Evolutionary conservation across 53 echinoderm and acorn worm species (phyloP).

Genomic region (Mesocentrotus franciscanus): DNA sequence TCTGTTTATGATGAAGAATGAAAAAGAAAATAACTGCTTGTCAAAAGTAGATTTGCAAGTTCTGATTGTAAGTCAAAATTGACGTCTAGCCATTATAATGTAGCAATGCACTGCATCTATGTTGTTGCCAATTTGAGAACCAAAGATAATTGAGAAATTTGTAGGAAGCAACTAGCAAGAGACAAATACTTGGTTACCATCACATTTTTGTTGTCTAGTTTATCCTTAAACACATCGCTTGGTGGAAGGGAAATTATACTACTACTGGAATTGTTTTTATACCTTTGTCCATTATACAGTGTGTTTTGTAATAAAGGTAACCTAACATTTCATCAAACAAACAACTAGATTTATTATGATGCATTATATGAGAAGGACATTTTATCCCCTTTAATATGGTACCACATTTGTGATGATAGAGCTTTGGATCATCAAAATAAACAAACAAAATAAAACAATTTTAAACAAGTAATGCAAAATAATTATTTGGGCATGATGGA

Average conservation of each 20-base stretch:
- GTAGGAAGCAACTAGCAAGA: background rate
- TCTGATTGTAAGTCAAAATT: background rate
- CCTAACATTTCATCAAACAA: no score
- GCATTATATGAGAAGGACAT: no score
- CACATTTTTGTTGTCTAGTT: slow-evolving; percentile 32
- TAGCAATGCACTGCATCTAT: no score
- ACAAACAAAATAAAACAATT: no score
- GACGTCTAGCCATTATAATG: background rate
- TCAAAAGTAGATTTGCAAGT: background rate
- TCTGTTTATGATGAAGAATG: background rate
- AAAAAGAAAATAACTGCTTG: background rate
- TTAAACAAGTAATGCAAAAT: no score
- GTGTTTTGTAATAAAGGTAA: no score
- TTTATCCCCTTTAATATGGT: no score
- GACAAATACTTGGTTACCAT: background rate
- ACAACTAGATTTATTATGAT: no score
- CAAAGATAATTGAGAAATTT: background rate
- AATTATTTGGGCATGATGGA: no score
- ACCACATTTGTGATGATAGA: no score
- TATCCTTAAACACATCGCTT: background rate
- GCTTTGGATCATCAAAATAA: no score
- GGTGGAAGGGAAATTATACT: slow-evolving; percentile 32
- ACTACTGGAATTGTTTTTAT: background rate
- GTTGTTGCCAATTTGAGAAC: background rate
- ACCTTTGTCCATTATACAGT: no score